Percentiles rank a stretch among this genome's conserved stretches.
Evolutionary conservation across 2,888 invertebrate species (phyloP).

Genomic region (Amblyjoppa proteus): DNA sequence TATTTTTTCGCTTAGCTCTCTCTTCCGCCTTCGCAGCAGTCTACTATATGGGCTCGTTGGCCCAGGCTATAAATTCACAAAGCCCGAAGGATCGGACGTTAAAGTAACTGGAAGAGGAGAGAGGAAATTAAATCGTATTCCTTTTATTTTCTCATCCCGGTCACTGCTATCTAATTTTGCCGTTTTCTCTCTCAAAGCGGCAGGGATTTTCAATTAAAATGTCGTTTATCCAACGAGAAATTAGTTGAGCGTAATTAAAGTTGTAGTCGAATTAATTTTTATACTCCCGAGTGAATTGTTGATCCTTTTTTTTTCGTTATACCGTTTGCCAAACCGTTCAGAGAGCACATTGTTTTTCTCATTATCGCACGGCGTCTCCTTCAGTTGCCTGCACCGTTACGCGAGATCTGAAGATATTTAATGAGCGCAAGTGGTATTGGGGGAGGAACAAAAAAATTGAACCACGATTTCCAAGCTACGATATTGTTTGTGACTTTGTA

Average conservation of each 20-base stretch:
- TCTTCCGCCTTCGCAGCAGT: neutral
- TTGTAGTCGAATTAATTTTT: neutral
- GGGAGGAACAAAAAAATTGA: neutral
- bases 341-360: neutral
- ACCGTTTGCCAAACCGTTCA: neutral
- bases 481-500: too few relatives aligned
- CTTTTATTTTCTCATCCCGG: slow-evolving; percentile 7
- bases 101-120: slow-evolving; percentile 13
- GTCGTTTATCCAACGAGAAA: slow-evolving; percentile 25
- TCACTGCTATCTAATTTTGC: slow-evolving; percentile 14
- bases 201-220: slow-evolving; percentile 24
- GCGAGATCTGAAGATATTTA: neutral
- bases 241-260: slow-evolving; percentile 15
- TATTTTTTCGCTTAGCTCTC: neutral
- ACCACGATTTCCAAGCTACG: too few relatives aligned
- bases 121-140: slow-evolving; percentile 42
- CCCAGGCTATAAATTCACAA: slow-evolving; percentile 33
- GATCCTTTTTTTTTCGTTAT: neutral
- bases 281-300: neutral
- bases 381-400: neutral
- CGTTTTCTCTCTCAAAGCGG: neutral
- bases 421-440: neutral
- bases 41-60: neutral
- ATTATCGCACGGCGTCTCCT: neutral
- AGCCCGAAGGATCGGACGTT: slow-evolving; percentile 29